Percentiles rank a stretch among this genome's conserved stretches.
Conservation (phyloP, 2,797 vertebrate species). For the Centroberyx gerrardi region DNA sequence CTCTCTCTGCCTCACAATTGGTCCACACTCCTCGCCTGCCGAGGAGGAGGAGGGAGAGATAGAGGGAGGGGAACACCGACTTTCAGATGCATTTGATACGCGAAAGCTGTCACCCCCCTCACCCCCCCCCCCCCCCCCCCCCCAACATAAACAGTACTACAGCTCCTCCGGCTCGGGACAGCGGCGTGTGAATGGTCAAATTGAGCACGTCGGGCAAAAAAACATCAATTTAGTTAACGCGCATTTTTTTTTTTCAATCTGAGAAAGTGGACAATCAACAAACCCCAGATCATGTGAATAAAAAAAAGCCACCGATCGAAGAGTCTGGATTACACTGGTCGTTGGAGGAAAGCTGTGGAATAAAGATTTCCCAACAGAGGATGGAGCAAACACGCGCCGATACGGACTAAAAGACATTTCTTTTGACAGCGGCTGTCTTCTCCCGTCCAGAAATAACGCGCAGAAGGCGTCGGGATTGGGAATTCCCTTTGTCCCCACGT, state of each 20-base stretch:
- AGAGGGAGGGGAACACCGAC: conserved; percentile 46
- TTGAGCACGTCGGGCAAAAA: background rate
- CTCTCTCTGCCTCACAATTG: conserved; percentile 58
- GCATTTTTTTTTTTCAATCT: background rate
- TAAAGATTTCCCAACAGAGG: conserved; percentile 36
- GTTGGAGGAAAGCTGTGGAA: conserved; percentile 19
- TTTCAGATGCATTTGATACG: conserved; percentile 53
- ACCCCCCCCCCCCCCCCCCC: background rate
- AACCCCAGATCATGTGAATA: conserved; percentile 32
- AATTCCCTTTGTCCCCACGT: conserved; percentile 82
- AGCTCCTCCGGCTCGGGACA: background rate
- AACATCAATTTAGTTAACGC: background rate
- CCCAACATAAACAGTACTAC: background rate
- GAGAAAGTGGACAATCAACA: conserved; percentile 48
- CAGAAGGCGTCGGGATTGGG: conserved; percentile 45
- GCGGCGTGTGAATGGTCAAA: background rate
- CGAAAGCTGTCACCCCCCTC: conserved; percentile 1
- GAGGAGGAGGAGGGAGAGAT: conserved; percentile 18
- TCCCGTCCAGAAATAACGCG: conserved; percentile 25
- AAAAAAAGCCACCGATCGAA: background rate
- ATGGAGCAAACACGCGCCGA: conserved; percentile 26
- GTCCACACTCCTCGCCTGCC: conserved; percentile 47
- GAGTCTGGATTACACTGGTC: conserved; percentile 12
- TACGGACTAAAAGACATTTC: conserved; percentile 6
- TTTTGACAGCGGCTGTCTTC: conserved; percentile 32